Conservation (phyloP, 2,888 invertebrate genomes). For the Leptopilina drosophilae region DNA sequence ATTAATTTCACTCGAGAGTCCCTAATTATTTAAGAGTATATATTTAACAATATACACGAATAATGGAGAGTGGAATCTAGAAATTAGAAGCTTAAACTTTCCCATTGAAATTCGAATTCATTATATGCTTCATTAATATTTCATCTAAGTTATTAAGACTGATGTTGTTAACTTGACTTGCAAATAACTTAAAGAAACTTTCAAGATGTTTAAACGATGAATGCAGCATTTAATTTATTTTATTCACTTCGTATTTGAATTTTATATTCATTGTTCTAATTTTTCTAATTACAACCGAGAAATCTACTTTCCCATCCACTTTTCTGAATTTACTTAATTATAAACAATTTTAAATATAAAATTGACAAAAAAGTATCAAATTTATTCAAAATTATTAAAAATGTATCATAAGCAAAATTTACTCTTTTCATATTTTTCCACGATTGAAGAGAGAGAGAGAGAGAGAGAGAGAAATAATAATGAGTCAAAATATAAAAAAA, state of each 20-base stretch:
- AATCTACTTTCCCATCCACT: too few species aligned
- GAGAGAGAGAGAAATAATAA: too few species aligned
- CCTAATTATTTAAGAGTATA: not conserved
- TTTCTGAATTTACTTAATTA: too few species aligned
- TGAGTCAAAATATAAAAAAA: too few species aligned
- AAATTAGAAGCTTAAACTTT: not conserved
- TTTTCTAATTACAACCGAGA: too few species aligned
- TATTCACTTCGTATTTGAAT: not conserved
- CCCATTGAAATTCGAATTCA: constrained; percentile 8
- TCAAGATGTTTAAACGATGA: not conserved
- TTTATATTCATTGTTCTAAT: too few species aligned
- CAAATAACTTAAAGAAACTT: constrained; percentile 9
- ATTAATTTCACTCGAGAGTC: not conserved
- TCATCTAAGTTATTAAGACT: not conserved
- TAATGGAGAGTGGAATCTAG: not conserved
- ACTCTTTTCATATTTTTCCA: too few species aligned
- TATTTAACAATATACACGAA: not conserved
- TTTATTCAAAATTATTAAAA: too few species aligned
- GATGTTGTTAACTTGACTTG: constrained; percentile 1
- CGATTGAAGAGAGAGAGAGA: too few species aligned
- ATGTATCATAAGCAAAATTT: too few species aligned
- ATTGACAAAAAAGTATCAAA: too few species aligned
- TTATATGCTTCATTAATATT: constrained; percentile 10
- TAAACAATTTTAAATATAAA: too few species aligned
- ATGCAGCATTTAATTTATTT: not conserved